Percentiles rank a stretch among this genome's conserved stretches.
Evolutionary conservation across 2,113 vertebrate species (phyloP).

Genomic region (Garra rufa): DNA sequence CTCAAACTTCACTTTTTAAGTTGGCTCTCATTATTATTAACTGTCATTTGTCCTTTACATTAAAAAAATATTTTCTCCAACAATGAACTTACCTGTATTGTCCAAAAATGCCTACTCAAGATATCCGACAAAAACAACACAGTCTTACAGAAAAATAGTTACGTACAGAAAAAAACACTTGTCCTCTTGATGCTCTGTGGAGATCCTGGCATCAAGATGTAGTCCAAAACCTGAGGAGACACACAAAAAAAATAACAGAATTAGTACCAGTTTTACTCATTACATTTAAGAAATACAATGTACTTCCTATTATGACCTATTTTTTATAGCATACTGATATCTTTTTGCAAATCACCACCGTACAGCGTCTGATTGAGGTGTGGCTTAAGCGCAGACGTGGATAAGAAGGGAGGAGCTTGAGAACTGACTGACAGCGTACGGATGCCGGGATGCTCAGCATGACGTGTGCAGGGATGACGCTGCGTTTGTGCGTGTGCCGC

Average conservation of each 20-base stretch:
- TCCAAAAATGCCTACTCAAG: constrained; percentile 3
- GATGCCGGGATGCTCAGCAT: constrained; percentile 9
- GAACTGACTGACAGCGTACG: constrained; percentile 37
- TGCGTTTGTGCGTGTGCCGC: constrained; percentile 4
- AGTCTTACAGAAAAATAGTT: neutral
- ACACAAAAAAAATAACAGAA: neutral
- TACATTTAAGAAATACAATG: neutral
- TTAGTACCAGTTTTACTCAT: neutral
- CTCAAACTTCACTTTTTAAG: neutral
- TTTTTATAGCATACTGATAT: neutral
- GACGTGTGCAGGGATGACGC: constrained; percentile 1
- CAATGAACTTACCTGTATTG: neutral
- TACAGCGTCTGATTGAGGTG: constrained; percentile 23
- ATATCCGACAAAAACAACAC: neutral
- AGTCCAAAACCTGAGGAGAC: constrained; percentile 1
- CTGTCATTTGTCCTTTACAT: neutral
- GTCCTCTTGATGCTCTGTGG: neutral
- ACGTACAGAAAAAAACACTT: neutral
- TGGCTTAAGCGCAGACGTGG: constrained; percentile 5
- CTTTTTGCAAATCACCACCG: neutral
- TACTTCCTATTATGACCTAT: neutral
- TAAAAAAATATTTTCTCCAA: neutral
- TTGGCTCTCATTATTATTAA: neutral
- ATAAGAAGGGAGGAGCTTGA: constrained; percentile 26
- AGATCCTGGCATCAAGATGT: neutral